Evolutionary conservation across 2,888 invertebrate genomes (phyloP).

Genomic region (Deilephila elpenor): DNA sequence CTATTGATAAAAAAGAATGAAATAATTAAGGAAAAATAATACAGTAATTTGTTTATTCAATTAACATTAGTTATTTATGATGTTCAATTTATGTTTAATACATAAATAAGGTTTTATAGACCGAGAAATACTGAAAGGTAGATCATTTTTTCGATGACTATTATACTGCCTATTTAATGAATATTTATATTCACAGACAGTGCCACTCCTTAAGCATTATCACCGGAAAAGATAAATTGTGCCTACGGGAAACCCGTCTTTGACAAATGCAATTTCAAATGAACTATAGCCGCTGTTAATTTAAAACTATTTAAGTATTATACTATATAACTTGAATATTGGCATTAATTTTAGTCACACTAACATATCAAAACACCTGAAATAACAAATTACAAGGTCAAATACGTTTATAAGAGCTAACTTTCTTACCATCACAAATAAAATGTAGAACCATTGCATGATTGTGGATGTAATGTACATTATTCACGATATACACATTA

Average conservation of each 20-base stretch:
- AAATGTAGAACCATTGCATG: conserved; percentile 67
- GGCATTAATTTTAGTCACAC: neutral
- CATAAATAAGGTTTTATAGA: too few relatives aligned
- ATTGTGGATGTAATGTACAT: conserved; percentile 58
- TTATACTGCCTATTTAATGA: too few relatives aligned
- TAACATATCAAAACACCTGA: conserved; percentile 27
- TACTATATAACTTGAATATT: neutral
- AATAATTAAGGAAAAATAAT: too few relatives aligned
- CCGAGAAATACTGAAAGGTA: too few relatives aligned
- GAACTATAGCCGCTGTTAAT: neutral
- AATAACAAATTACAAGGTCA: conserved; percentile 32
- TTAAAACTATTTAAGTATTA: neutral
- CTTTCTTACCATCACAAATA: conserved; percentile 71
- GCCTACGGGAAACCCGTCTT: neutral
- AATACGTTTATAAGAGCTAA: conserved; percentile 38
- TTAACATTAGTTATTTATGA: too few relatives aligned
- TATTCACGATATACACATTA: conserved; percentile 72
- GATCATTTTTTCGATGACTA: too few relatives aligned
- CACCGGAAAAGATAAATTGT: neutral
- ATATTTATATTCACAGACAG: neutral
- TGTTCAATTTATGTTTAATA: too few relatives aligned
- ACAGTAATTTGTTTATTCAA: too few relatives aligned
- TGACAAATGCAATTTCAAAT: neutral
- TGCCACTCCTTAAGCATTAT: neutral
- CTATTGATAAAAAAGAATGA: too few relatives aligned